phyloP scores from a whole-genome alignment of 2,113 vertebrate species.

The Grallaria varia region DNA sequence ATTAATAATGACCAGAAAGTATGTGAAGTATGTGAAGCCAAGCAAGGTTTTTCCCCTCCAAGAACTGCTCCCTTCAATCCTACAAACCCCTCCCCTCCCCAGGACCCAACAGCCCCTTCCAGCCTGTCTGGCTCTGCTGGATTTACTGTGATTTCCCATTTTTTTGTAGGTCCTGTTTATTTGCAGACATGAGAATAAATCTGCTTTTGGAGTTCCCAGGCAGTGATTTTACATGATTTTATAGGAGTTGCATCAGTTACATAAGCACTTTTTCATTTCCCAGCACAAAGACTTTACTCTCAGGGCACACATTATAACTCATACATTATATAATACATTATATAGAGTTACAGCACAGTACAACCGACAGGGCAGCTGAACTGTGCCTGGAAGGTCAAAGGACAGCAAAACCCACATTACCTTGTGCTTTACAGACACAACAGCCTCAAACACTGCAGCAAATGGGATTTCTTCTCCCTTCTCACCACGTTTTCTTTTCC shows the following conservation, averaged over 20 bases:
- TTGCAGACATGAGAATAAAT: neutral
- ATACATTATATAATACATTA: neutral
- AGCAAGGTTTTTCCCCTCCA: neutral
- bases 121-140: neutral
- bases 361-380: neutral
- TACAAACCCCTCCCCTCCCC: neutral
- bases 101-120: neutral
- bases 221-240: neutral
- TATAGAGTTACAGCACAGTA: neutral
- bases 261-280: neutral
- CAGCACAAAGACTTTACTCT: neutral
- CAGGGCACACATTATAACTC: neutral
- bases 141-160: neutral
- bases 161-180: neutral
- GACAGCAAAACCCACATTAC: neutral
- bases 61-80: neutral
- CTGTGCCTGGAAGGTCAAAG: neutral
- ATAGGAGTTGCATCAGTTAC: fast-evolving
- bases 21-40: neutral
- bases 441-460: neutral
- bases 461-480: neutral
- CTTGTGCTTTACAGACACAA: neutral
- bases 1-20: neutral
- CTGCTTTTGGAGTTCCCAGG: neutral
- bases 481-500: neutral